These are phyloP conservation scores for Muntiacus muntjak DNA, from an alignment of 2,113 vertebrate species.

Conservation along the genomic window DNA sequence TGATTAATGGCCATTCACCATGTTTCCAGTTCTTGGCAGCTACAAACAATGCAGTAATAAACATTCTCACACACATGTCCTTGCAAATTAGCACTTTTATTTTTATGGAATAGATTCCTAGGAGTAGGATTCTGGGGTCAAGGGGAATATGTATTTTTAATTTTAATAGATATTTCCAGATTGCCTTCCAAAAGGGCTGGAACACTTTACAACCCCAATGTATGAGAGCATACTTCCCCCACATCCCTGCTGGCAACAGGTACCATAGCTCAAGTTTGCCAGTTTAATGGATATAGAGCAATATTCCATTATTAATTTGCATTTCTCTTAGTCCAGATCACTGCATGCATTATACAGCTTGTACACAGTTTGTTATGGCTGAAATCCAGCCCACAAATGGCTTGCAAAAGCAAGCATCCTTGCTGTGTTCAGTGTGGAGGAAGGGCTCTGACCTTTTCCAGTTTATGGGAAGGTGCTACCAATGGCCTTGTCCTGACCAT, in stretches of 20 bases:
- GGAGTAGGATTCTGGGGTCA: conserved; percentile 17
- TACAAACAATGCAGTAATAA: conserved; percentile 39
- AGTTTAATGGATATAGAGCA: not conserved
- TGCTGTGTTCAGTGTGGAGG: not conserved
- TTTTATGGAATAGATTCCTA: conserved; percentile 60
- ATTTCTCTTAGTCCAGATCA: not conserved
- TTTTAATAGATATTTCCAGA: conserved; percentile 40
- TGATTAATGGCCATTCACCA: conserved; percentile 54
- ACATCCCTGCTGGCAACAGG: not conserved
- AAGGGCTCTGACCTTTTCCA: not conserved
- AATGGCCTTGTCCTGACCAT: not conserved
- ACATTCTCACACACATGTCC: conserved; percentile 43
- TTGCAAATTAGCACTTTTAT: conserved; percentile 49
- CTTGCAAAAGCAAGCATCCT: not conserved
- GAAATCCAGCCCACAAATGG: not conserved
- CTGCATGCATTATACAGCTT: not conserved
- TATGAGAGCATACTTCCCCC: not conserved
- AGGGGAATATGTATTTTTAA: conserved; percentile 38
- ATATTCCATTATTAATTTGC: not conserved
- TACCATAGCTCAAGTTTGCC: not conserved
- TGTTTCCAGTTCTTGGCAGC: conserved; percentile 51
- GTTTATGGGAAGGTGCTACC: not conserved
- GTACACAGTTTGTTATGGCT: not conserved
- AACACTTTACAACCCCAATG: not conserved
- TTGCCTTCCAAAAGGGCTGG: not conserved